These are phyloP conservation scores for Tricholaema leucomelas DNA, from an alignment of 2,113 vertebrate species.

Conservation along the genomic window DNA sequence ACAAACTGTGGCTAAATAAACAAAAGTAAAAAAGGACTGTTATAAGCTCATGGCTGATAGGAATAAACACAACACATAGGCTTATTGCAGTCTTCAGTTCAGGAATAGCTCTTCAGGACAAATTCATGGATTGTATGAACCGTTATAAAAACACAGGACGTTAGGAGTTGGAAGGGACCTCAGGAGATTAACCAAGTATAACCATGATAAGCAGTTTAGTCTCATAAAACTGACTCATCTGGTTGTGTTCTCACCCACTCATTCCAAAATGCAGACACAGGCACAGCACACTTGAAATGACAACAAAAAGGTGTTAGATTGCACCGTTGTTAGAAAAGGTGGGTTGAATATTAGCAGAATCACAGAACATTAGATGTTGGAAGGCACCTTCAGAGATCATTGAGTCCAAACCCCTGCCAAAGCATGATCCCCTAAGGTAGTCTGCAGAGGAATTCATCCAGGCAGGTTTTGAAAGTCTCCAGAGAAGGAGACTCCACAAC, in stretches of 20 bases:
- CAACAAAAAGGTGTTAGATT: not conserved
- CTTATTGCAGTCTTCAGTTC: not conserved
- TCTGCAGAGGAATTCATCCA: too few relatives aligned
- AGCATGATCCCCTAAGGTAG: too few relatives aligned
- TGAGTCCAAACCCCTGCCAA: too few relatives aligned
- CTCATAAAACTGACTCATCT: not conserved
- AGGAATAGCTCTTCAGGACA: not conserved
- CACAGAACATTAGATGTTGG: too few relatives aligned
- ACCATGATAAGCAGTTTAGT: not conserved
- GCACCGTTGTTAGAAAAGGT: not conserved
- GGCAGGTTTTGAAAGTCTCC: too few relatives aligned
- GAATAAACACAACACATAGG: rapidly evolving
- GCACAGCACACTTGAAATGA: not conserved
- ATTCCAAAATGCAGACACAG: not conserved
- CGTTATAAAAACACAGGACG: too few relatives aligned
- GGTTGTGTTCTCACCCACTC: not conserved
- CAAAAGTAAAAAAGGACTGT: not conserved
- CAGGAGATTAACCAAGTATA: not conserved
- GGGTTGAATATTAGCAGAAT: too few relatives aligned
- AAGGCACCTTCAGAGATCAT: too few relatives aligned
- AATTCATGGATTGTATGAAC: not conserved
- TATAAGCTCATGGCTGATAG: not conserved
- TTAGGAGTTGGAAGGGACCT: too few relatives aligned
- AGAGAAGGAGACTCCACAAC: too few relatives aligned
- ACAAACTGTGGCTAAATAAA: not conserved